Evolutionary conservation across 2,888 invertebrate species (phyloP), one percentile per base, ranked within the genome.

Genomic region (Autographa gamma): DNA sequence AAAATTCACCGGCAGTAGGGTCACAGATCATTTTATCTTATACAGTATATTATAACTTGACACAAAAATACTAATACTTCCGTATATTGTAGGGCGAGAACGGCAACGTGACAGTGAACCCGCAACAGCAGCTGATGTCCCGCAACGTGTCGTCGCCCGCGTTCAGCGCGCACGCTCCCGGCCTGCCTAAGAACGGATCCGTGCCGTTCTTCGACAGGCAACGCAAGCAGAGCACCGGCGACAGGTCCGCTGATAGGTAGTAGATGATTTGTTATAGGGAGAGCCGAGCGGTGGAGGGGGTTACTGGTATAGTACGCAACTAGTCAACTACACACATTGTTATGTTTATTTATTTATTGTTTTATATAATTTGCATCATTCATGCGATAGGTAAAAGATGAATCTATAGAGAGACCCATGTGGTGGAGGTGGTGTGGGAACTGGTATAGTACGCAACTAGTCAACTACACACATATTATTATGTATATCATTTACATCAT

Each of bases 171-270:
- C 97, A 97, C 73, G 97, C 96, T 60, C 97, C 97, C 81, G 97
- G 97, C 11, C 85, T 96, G 86, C 98, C 98, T 69, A 98, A 98
- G 93, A 98, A 98, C 89, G 98, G 98, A 59, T 98, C 98, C 4
- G 98, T 98, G 79, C 98, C 98, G 38, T 98, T 98, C 90, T 98
- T 98, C 93, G 98, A 98, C 92, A 96, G 98, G 60, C 97, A 98
- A 74, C 96, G 98, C 63, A 98, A 98, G 91, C 97, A 98, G 59
- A 98, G 98, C 83, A 97, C 97, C 70, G 97, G 98, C 66, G 98
- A 98, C 91, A 96, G 98, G 88, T 96, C 89, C 89, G 90, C 73
- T 68, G 89, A 91, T 90, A 90, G 88, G 88, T 90, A 90, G 86
- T 84, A 86, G 81, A 77, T 62, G 59, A 68, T 73, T 71, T 75